Percentiles rank a stretch among this genome's conserved stretches.
phyloP scores from a whole-genome alignment of 2,113 vertebrate species.

The Columba janthina region DNA sequence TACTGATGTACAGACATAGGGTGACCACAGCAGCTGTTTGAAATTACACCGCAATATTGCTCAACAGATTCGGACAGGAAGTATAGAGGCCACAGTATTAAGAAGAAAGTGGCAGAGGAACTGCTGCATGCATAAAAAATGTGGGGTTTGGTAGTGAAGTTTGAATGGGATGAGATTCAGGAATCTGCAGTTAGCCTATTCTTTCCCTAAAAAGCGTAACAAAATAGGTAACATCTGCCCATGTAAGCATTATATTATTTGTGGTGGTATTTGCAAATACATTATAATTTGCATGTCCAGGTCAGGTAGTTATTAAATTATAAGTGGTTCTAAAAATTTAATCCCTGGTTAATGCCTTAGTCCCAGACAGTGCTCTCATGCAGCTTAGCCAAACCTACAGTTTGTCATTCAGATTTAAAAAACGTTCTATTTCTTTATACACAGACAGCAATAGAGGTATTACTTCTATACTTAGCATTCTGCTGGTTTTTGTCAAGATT shows the following conservation, averaged over 20 bases:
- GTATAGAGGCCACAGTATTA: not conserved
- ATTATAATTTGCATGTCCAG: not conserved
- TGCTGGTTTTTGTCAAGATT: not conserved
- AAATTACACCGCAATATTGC: not conserved
- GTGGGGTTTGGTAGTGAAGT: not conserved
- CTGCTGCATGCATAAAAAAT: not conserved
- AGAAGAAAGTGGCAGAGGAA: conserved; percentile 1
- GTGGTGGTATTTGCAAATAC: not conserved
- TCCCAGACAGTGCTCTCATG: not conserved
- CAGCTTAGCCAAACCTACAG: not conserved
- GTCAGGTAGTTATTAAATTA: not conserved
- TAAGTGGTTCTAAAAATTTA: not conserved
- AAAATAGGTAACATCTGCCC: not conserved
- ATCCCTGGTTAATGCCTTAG: not conserved
- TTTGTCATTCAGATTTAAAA: not conserved
- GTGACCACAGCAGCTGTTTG: conserved; percentile 48
- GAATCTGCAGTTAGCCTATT: not conserved
- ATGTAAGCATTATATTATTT: not conserved
- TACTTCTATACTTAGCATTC: not conserved
- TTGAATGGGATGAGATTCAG: not conserved
- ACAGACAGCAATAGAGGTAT: not conserved
- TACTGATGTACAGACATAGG: conserved; percentile 49
- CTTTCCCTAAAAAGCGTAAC: not conserved
- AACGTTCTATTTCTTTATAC: not conserved
- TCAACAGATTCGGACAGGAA: conserved; percentile 29